These are phyloP conservation scores for Eurytoma californica DNA, from an alignment of 2,888 invertebrate species.

Conservation along the genomic window DNA sequence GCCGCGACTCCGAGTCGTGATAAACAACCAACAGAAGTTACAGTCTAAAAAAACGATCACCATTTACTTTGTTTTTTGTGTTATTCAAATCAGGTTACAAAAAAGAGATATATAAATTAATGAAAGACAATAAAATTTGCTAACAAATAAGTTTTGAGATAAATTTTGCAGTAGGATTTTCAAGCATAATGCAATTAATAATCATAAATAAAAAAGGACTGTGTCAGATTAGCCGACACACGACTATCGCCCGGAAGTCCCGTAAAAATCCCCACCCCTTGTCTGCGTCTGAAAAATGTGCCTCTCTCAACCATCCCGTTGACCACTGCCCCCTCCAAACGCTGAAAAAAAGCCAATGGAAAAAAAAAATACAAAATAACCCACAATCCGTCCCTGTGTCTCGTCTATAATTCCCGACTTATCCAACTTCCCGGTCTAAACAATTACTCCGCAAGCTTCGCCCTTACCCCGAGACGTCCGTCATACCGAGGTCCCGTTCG, in stretches of 20 bases:
- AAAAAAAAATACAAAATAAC: slow-evolving; percentile 37
- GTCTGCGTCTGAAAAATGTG: slow-evolving; percentile 73
- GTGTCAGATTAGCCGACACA: slow-evolving; percentile 55
- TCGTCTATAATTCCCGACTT: slow-evolving; percentile 56
- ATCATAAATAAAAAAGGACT: slow-evolving; percentile 53
- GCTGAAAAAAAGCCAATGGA: slow-evolving; percentile 4
- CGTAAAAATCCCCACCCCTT: slow-evolving; percentile 67
- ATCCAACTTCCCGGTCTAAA: slow-evolving; percentile 59
- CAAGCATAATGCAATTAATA: slow-evolving; percentile 54
- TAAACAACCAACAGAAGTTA: not conserved
- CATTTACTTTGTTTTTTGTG: slow-evolving; percentile 24
- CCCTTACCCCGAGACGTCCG: slow-evolving; percentile 45
- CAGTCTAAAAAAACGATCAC: slow-evolving; percentile 11
- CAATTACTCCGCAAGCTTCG: slow-evolving; percentile 60
- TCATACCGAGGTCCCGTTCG: slow-evolving; percentile 54
- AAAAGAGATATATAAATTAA: slow-evolving; percentile 17
- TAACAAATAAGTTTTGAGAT: not conserved
- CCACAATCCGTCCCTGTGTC: slow-evolving; percentile 56
- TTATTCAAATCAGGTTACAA: not conserved
- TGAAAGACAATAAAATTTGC: slow-evolving; percentile 22
- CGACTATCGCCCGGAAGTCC: slow-evolving; percentile 57
- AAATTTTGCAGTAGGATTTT: too few species aligned
- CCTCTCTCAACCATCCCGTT: slow-evolving; percentile 62
- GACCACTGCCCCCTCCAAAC: slow-evolving; percentile 58
- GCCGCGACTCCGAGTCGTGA: slow-evolving; percentile 11